Percentiles rank a stretch among this genome's conserved stretches.
phyloP scores from a whole-genome alignment of 1,140 invertebrate genomes.

The Thalassaphorura encarpata region DNA sequence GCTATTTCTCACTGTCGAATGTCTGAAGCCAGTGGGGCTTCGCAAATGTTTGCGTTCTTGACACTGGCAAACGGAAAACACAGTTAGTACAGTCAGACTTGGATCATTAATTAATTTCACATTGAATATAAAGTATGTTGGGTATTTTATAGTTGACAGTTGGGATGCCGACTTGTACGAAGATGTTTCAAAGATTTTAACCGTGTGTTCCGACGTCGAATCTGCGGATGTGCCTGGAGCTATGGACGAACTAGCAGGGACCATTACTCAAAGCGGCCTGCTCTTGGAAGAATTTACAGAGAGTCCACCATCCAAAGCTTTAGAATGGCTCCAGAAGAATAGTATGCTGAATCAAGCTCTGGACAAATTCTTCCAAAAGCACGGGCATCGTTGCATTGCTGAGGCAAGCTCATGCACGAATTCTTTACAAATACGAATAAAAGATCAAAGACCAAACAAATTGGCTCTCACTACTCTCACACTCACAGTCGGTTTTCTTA shows the following conservation, averaged over 20 bases:
- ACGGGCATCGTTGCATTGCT: conserved; percentile 61
- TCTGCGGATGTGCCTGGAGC: conserved; percentile 54
- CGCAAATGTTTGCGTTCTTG: conserved; percentile 46
- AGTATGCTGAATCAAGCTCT: conserved; percentile 43
- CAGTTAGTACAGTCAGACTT: conserved; percentile 10
- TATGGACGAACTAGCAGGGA: conserved; percentile 45
- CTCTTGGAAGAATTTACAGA: conserved; percentile 43
- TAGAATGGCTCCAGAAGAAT: conserved; percentile 49
- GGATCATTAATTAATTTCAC: background rate
- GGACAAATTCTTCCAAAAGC: conserved; percentile 51
- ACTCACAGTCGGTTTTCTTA: no score
- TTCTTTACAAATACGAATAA: no score
- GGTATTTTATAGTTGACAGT: conserved; percentile 16
- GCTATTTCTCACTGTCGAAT: conserved; percentile 5
- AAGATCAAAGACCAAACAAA: no score
- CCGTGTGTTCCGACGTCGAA: conserved; percentile 51
- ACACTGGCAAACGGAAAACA: conserved; percentile 32
- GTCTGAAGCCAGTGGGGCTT: conserved; percentile 41
- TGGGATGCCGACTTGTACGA: conserved; percentile 26
- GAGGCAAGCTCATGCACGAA: conserved; percentile 45
- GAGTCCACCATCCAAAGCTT: conserved; percentile 41
- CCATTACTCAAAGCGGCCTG: conserved; percentile 39
- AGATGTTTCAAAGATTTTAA: conserved; percentile 54
- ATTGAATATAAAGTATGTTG: background rate
- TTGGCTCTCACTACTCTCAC: no score